These are phyloP conservation scores for Lochmaea crataegi DNA, from an alignment of 2,888 invertebrate genomes.

Conservation along the genomic window DNA sequence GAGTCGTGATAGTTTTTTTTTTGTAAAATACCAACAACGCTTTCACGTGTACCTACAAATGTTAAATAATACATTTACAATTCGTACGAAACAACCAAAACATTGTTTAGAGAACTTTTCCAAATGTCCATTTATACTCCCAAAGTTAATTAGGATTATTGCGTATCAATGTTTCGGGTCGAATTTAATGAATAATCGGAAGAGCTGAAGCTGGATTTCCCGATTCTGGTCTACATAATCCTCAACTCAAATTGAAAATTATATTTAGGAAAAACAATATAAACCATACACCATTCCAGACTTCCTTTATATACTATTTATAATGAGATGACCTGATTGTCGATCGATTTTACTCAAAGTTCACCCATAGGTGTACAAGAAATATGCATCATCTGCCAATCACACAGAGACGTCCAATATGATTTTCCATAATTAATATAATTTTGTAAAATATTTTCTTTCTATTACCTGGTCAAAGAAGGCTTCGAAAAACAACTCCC, in stretches of 20 bases:
- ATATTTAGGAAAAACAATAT: not conserved
- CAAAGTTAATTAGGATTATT: not conserved
- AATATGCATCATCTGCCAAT: conserved; percentile 25
- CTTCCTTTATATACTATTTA: conserved; percentile 44
- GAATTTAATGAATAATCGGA: too few species aligned
- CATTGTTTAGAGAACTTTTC: too few species aligned
- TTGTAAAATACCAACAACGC: too few species aligned
- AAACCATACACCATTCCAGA: conserved; percentile 29
- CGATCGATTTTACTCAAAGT: conserved; percentile 39
- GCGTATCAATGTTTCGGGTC: not conserved
- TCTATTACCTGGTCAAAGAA: too few species aligned
- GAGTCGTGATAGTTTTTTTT: too few species aligned
- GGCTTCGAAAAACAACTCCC: too few species aligned
- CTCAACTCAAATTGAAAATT: too few species aligned
- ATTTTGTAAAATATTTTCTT: not conserved
- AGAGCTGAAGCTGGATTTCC: too few species aligned
- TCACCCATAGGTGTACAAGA: conserved; percentile 25
- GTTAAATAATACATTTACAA: not conserved
- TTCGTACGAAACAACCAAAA: not conserved
- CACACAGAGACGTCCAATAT: not conserved
- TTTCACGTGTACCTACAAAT: not conserved
- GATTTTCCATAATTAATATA: not conserved
- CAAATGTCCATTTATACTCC: not conserved
- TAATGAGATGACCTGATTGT: conserved; percentile 43
- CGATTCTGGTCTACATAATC: too few species aligned